These are phyloP conservation scores for Aphrophora alni DNA, from an alignment of 2,888 invertebrate genomes.

Conservation along the genomic window DNA sequence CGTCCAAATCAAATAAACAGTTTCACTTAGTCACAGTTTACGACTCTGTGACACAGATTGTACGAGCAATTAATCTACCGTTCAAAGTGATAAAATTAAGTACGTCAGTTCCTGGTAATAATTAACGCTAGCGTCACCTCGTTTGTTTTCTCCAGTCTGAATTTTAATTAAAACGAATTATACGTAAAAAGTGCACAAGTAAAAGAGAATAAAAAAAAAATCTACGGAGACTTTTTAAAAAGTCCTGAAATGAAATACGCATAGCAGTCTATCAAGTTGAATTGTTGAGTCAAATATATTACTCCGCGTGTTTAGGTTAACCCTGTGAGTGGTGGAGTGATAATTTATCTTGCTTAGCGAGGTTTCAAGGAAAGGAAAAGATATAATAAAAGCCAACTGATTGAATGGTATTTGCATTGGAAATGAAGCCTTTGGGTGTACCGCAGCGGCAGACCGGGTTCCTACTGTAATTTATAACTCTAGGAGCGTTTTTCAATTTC, in stretches of 20 bases:
- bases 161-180: not conserved
- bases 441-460: not conserved
- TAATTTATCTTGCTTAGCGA: not conserved
- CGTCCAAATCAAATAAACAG: not conserved
- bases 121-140: not conserved
- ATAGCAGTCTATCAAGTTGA: not conserved
- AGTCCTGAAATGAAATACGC: not conserved
- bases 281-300: not conserved
- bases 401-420: slow-evolving; percentile 9
- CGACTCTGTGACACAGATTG: not conserved
- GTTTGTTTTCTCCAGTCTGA: not conserved
- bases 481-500: not conserved
- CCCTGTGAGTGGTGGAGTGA: not conserved
- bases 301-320: not conserved
- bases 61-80: not conserved
- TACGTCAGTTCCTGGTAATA: not conserved
- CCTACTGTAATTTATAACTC: not conserved
- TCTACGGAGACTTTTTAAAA: not conserved
- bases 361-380: not conserved
- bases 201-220: no score
- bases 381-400: not conserved
- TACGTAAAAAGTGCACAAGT: not conserved
- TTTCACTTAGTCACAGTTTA: not conserved
- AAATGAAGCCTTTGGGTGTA: not conserved
- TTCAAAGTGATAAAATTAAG: not conserved